Evolutionary conservation across 2,888 invertebrate genomes (phyloP).

Genomic region (Caenorhabditis sinica): DNA sequence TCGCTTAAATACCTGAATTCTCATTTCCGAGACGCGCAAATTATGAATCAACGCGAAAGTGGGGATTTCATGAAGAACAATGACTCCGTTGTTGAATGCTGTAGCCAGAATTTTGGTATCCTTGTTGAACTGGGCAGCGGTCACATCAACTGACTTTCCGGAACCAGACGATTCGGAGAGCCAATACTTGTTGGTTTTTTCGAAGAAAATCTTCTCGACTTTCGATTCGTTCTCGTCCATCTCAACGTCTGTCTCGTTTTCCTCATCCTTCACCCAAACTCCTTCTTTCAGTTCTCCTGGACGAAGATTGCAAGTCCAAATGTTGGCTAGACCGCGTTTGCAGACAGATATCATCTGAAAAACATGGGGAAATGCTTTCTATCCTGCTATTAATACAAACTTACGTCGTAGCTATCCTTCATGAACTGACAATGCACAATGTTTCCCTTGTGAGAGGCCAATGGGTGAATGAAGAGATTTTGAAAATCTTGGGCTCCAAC

Average conservation of each 20-base stretch:
- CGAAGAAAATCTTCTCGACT: conserved; percentile 57
- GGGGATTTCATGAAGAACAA: conserved; percentile 95
- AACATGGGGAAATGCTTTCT: too few relatives aligned
- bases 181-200: conserved; percentile 85
- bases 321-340: conserved; percentile 74
- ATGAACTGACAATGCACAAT: conserved; percentile 94
- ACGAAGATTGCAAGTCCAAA: conserved; percentile 75
- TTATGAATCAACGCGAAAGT: conserved; percentile 95
- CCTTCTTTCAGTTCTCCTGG: conserved; percentile 74
- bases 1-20: conserved; percentile 86
- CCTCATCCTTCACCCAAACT: conserved; percentile 55
- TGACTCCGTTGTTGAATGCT: conserved; percentile 93
- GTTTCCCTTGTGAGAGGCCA: conserved; percentile 92
- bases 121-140: conserved; percentile 91
- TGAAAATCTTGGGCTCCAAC: conserved; percentile 89
- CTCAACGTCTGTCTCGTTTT: conserved; percentile 48
- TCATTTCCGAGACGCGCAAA: conserved; percentile 90
- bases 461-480: conserved; percentile 89
- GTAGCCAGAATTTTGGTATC: conserved; percentile 91
- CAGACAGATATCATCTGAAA: conserved; percentile 81
- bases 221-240: conserved; percentile 52
- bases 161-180: conserved; percentile 78
- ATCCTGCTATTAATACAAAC: conserved; percentile 18
- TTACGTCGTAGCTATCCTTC: conserved; percentile 90
- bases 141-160: conserved; percentile 85